phyloP scores from a whole-genome alignment of 2,797 vertebrate species.

The Nyctalus aviator region DNA sequence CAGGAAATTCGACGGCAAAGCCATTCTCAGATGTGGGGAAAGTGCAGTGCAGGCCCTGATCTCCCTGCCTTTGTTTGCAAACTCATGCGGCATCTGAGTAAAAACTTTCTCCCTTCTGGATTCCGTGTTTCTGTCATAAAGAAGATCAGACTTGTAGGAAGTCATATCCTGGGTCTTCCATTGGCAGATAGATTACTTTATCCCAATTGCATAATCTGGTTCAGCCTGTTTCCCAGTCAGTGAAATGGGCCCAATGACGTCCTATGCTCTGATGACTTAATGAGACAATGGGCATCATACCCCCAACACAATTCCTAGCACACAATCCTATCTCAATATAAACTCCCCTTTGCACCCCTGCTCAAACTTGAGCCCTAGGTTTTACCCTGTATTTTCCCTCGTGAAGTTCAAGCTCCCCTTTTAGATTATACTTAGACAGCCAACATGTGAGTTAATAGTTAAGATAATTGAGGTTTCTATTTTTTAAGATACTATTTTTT shows the following conservation, averaged over 20 bases:
- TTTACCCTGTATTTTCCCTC: neutral
- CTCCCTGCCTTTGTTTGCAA: neutral
- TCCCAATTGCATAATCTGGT: neutral
- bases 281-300: neutral
- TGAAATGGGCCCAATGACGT: neutral
- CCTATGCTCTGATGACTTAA: neutral
- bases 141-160: neutral
- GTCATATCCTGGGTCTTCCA: neutral
- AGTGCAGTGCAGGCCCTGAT: neutral
- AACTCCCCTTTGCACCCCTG: neutral
- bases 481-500: neutral
- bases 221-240: neutral
- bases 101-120: neutral
- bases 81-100: neutral
- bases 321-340: neutral
- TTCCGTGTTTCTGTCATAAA: neutral
- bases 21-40: neutral
- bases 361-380: neutral
- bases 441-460: neutral
- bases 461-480: neutral
- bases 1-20: neutral
- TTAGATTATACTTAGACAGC: neutral
- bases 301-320: neutral
- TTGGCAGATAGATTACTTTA: neutral
- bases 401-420: neutral